A percentile compares a stretch with the other conserved stretches of the same genome.
Evolutionary conservation across 2,113 vertebrate species (phyloP).

Genomic region (Capreolus pygargus): DNA sequence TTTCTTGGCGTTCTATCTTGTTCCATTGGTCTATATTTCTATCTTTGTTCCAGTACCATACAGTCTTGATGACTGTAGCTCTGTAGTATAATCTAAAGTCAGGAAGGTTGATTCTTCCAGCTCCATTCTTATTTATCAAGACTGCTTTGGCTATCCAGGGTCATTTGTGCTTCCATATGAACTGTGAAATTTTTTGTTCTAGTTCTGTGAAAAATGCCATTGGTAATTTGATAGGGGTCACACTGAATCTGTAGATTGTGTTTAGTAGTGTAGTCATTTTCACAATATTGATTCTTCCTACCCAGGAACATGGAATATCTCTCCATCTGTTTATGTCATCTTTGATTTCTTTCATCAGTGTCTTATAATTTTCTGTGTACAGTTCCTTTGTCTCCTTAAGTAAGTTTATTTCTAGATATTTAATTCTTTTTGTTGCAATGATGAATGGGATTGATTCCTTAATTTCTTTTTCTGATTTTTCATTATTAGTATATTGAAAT

Average conservation of each 20-base stretch:
- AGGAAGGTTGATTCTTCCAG: neutral
- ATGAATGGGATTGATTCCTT: neutral
- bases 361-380: neutral
- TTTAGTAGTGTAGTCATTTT: neutral
- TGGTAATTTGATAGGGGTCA: neutral
- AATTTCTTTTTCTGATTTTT: neutral
- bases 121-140: neutral
- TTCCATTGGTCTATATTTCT: neutral
- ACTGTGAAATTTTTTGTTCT: neutral
- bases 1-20: neutral
- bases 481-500: neutral
- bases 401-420: neutral
- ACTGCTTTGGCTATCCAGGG: neutral
- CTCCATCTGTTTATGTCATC: neutral
- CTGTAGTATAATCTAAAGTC: neutral
- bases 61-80: neutral
- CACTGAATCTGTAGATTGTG: rapidly evolving
- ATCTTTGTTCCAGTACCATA: neutral
- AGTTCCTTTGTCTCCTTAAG: neutral
- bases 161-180: neutral
- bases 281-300: neutral
- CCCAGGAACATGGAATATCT: neutral
- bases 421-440: neutral
- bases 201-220: neutral
- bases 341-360: neutral